Base-by-base conservation (phyloP, 2,797 vertebrate species). In the Myiotriccus ornatus region DNA sequence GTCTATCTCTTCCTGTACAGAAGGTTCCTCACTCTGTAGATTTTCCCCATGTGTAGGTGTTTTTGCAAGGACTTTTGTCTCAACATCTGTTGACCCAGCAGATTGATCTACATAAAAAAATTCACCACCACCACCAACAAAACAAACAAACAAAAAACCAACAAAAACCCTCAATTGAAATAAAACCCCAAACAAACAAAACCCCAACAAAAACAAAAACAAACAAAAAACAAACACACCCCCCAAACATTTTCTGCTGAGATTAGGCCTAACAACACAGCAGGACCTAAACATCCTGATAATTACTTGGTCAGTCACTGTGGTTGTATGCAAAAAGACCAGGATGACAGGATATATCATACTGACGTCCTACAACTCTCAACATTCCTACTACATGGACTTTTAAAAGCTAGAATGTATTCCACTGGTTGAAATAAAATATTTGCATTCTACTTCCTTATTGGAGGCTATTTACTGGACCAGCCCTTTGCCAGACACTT, bases 11-110 rank as follows among this genome's bases (percentile, higher is more conserved):
- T 10, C 27, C 49, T 7, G 1, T 5, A 27, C 2, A 11, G 24
- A 44, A 80, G 14, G 27, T 35, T 16, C 10, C n/a, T 80, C 0
- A 0, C 27, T n/a, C 52, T 70, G 11, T 13, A 34, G 30, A 44
- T n/a, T 62, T 10, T 46, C 25, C 23, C 20, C 5, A 2, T 0
- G 0, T 50, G 32, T 16, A 92, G 9, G 3, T 7, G 14, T 39
- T 84, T 77, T 59, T 21, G 28, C 18, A 67, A 59, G n/a, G 39
- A 25, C 30, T 59, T 86, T 39, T n/a, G 11, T 73, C 49, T 63
- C 65, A 32, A 21, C 24, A 19, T 59, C 43, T 87, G 5, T 43
- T 18, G 25, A 24, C 6, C 4, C 37, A 75, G 18, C 4, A 90
- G 23, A 52, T 3, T 9, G 24, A 17, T 52, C 56, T 80, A 22